Evolutionary conservation across 2,797 vertebrate species (phyloP).

Genomic region (Staurois parvus): DNA sequence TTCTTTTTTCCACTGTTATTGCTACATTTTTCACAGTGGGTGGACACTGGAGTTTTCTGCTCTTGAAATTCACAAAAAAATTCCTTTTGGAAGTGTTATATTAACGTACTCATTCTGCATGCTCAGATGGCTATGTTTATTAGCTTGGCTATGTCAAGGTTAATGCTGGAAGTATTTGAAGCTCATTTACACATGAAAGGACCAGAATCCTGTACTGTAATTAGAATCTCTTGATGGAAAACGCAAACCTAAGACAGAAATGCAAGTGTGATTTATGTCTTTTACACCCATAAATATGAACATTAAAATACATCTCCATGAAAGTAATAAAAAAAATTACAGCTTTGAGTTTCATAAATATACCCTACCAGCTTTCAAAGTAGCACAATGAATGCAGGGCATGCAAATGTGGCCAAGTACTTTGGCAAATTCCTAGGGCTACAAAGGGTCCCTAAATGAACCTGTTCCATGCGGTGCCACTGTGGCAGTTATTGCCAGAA

Average conservation of each 20-base stretch:
- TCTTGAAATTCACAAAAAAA: conserved; percentile 38
- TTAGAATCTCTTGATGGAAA: not conserved
- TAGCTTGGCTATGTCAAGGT: conserved; percentile 25
- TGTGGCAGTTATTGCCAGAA: not conserved
- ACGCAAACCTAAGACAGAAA: not conserved
- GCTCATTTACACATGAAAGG: conserved; percentile 46
- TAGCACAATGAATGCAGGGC: not conserved
- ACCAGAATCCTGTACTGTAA: conserved; percentile 8
- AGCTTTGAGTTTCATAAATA: no score
- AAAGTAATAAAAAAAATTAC: no score
- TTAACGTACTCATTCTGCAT: conserved; percentile 24
- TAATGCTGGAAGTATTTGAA: conserved; percentile 20
- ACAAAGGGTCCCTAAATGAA: no score
- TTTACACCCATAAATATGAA: not conserved
- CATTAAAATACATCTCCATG: not conserved
- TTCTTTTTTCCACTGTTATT: conserved; percentile 38
- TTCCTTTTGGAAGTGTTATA: conserved; percentile 28
- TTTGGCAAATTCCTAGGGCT: not conserved
- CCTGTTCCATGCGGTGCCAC: not conserved
- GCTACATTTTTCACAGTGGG: conserved; percentile 47
- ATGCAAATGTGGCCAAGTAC: no score
- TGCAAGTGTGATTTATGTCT: not conserved
- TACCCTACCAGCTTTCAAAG: no score
- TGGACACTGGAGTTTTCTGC: conserved; percentile 33
- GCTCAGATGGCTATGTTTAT: conserved; percentile 36